Evolutionary conservation across 2,113 vertebrate genomes (phyloP), one percentile per base, ranked within the genome.

Genomic region (Osmerus eperlanus): DNA sequence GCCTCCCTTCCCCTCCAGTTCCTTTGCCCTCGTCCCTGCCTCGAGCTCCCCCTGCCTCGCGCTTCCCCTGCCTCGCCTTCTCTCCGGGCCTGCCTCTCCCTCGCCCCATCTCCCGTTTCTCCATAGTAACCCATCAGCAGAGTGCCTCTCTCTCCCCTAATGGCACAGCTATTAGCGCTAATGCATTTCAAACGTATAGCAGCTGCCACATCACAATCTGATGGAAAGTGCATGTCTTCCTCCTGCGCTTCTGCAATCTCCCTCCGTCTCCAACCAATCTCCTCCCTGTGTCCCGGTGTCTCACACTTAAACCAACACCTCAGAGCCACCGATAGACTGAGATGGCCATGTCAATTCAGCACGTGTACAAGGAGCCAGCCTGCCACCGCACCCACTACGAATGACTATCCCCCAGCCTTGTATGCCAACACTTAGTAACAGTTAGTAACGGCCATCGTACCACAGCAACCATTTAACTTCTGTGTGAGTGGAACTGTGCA

Each of bases 131-230:
- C 92, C 93, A 94, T 93, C 93, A 93, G 89, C 88, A 89, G 90
- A 78, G 88, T 88, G 89, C 81, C 88, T 91, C 88, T 84, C 84
- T 88, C 87, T 87, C 78, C 87, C 86, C 90, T 95, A 93, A 95
- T 93, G 94, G 94, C 87, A 91, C 90, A 87, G 91, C 94, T 94
- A 95, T 95, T 94, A 95, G 93, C 88, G 80, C 92, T 94, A 95
- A 94, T 93, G 95, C 94, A 92, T 94, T 85, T 85, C 92, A 92
- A 94, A 94, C 91, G 81, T 92, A 92, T 91, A 89, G 92, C 94
- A 93, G 92, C 94, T 95, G 94, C 91, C 83, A 88, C 87, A 73
- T 88, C 80, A 83, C 88, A 89, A 90, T 92, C 81, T 86, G 89
- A 92, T 85, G 89, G 91, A 90, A 92, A 92, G 91, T 82, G 84